Evolutionary conservation across 2,797 vertebrate species (phyloP).

Genomic region (Xiphorhynchus erythropygius): DNA sequence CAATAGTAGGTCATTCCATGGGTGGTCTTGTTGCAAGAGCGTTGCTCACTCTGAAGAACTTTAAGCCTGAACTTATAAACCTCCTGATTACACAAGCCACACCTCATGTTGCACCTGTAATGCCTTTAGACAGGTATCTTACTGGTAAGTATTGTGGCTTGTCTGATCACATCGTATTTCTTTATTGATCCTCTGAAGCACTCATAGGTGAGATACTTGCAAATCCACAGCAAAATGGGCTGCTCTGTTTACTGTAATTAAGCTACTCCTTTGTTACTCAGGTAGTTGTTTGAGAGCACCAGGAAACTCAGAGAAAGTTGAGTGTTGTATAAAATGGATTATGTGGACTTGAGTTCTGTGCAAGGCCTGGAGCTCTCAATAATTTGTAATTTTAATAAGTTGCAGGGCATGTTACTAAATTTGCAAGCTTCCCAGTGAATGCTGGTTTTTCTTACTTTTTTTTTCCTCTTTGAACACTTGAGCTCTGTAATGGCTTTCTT

Average conservation of each 20-base stretch:
- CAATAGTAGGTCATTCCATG: constrained; percentile 96
- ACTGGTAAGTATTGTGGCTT: constrained; percentile 78
- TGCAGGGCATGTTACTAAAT: background rate
- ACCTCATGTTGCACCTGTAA: constrained; percentile 91
- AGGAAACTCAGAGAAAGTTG: background rate
- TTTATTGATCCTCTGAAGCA: background rate
- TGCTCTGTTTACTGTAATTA: background rate
- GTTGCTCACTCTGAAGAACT: constrained; percentile 89
- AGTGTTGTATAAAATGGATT: background rate
- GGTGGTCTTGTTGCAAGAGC: constrained; percentile 96
- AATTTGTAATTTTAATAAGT: background rate
- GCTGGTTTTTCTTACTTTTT: background rate
- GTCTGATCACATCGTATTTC: background rate
- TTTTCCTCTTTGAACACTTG: background rate
- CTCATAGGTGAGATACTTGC: background rate
- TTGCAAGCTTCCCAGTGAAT: background rate
- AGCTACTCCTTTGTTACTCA: background rate
- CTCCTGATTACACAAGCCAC: constrained; percentile 96
- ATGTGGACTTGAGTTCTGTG: background rate
- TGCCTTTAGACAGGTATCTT: constrained; percentile 89
- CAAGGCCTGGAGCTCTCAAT: background rate
- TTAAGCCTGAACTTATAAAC: constrained; percentile 87
- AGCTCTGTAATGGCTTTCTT: background rate
- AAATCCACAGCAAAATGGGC: background rate
- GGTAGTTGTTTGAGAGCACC: background rate